Evolutionary conservation across 1,140 invertebrate genomes (phyloP), one percentile per base, ranked within the genome.

Genomic region (Caenorhabditis latens): DNA sequence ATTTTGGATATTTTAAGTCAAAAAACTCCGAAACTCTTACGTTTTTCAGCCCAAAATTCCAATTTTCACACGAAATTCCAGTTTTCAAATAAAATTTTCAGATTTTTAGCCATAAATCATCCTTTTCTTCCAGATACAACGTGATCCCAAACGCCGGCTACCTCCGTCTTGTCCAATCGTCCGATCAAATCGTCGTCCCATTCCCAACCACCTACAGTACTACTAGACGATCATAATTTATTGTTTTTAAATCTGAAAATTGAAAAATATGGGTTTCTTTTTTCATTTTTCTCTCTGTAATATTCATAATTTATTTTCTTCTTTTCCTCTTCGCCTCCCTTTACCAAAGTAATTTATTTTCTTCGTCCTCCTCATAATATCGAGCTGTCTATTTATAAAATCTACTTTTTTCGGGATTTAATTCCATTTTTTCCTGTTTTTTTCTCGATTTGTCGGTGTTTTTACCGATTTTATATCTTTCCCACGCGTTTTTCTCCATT

Each of bases 121-220:
- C 97, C 97, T 4, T 93, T 99, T 79, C 96, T 95, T n/a, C 93
- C 99, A 96, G 96, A 0, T 99, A 97, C 96, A 99, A 99, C 93
- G 96, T 99, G 55, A 97, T 99, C 90, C 98, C 98, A 58, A 99
- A 99, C 94, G 97, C 98, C 90, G 98, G 98, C 11, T 91, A 91
- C 67, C 48, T 92, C 9, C 88, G 87, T 53, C 85, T 89, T 16
- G 88, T 84, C 5, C 61, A 92, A 48, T 89, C 89, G 13, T 21
- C 83, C 19, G 91, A 91, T 14, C 57, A 87, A 63, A 58, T 85
- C 46, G 53, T 86, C 21, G 88, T 92, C 48, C 84, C 90, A 79
- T 90, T 92, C 79, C 91, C 91, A 16, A 50, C 82, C 6, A 85
- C 71, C n/a, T 90, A 90, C 90, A 89, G 67, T 3, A 89, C 88